These are phyloP conservation scores for Cheilosia pagana DNA, from an alignment of 2,888 invertebrate genomes.

Conservation along the genomic window DNA sequence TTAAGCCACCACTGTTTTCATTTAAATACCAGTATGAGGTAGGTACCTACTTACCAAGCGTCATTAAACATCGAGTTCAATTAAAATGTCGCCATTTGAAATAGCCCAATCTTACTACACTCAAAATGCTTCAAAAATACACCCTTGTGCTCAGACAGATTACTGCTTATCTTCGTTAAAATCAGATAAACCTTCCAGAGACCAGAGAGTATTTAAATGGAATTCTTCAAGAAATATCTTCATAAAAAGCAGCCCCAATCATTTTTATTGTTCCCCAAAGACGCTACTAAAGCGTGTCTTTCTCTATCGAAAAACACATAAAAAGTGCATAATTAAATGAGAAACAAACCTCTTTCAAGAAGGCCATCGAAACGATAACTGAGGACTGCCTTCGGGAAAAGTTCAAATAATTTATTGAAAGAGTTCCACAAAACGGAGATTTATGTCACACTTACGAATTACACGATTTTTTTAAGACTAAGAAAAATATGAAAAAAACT, in stretches of 20 bases:
- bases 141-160: too few species aligned
- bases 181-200: too few species aligned
- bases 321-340: conserved; percentile 26
- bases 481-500: conserved; percentile 3
- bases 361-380: conserved; percentile 6
- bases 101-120: too few species aligned
- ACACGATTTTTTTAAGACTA: neutral
- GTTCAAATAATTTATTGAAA: conserved; percentile 25
- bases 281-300: neutral
- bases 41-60: too few species aligned
- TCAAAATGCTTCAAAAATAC: too few species aligned
- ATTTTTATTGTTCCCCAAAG: neutral
- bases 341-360: conserved; percentile 7
- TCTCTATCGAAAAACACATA: neutral
- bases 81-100: too few species aligned
- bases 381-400: neutral
- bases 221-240: neutral
- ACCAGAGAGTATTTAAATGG: neutral
- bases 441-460: conserved; percentile 6
- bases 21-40: too few species aligned
- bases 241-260: neutral
- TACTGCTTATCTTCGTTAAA: too few species aligned
- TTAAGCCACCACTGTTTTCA: too few species aligned
- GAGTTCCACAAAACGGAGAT: neutral
- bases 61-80: too few species aligned